Percentiles rank a stretch among this genome's conserved stretches.
These are phyloP conservation scores for Hypotaenidia okinawae DNA, from an alignment of 2,797 vertebrate species.

Conservation along the genomic window DNA sequence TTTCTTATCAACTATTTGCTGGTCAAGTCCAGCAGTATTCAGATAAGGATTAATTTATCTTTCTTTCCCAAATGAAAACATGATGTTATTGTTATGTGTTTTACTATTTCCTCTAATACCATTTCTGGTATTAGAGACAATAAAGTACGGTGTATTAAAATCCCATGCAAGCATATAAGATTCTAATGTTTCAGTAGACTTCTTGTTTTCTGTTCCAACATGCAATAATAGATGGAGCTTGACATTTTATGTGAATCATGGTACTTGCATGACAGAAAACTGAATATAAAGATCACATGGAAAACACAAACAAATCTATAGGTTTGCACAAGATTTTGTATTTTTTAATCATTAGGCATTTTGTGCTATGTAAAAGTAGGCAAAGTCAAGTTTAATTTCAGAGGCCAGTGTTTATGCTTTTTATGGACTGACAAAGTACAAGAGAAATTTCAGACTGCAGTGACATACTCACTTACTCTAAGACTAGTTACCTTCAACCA, in stretches of 20 bases:
- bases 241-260: neutral
- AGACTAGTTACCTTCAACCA: neutral
- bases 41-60: neutral
- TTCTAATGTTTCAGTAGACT: neutral
- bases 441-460: neutral
- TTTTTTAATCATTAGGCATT: neutral
- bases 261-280: neutral
- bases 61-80: neutral
- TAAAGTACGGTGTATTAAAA: neutral
- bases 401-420: neutral
- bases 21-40: neutral
- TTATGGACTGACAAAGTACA: neutral
- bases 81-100: neutral
- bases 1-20: neutral
- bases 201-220: neutral
- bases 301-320: neutral
- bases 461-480: neutral
- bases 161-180: neutral
- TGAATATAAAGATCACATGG: neutral
- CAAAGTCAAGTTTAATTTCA: neutral
- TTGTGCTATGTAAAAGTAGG: neutral
- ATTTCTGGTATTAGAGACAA: neutral
- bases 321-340: neutral
- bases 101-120: neutral
- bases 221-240: neutral